These are phyloP conservation scores for Thunnus albacares DNA, from an alignment of 2,797 vertebrate species.

Conservation along the genomic window DNA sequence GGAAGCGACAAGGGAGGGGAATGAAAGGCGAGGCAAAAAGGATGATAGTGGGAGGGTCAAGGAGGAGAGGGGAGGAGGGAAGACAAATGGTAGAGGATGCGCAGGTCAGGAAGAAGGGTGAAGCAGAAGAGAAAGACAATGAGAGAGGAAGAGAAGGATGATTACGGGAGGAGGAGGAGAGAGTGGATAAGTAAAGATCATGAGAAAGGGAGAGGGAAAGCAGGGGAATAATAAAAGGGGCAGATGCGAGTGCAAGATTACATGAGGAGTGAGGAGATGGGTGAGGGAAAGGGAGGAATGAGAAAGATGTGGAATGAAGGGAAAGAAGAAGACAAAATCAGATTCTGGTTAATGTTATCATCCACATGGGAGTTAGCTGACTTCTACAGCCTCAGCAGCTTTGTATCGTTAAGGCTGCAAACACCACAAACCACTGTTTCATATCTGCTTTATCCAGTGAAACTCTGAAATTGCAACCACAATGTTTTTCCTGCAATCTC, in stretches of 20 bases:
- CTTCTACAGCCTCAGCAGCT: slow-evolving; percentile 6
- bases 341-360: slow-evolving; percentile 37
- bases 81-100: slow-evolving; percentile 29
- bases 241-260: slow-evolving; percentile 12
- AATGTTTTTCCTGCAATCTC: slow-evolving; percentile 34
- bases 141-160: not conserved
- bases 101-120: slow-evolving; percentile 35
- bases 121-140: slow-evolving; percentile 4
- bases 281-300: not conserved
- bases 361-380: slow-evolving; percentile 33
- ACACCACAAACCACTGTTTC: slow-evolving; percentile 43
- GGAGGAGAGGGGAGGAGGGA: slow-evolving; percentile 45
- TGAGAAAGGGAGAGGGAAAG: slow-evolving; percentile 6
- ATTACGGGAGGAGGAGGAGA: slow-evolving; percentile 30
- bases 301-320: slow-evolving; percentile 12
- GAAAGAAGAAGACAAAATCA: slow-evolving; percentile 18
- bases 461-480: slow-evolving; percentile 43
- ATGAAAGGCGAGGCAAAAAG: slow-evolving; percentile 7
- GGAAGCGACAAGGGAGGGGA: slow-evolving; percentile 42
- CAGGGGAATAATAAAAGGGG: not conserved
- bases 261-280: not conserved
- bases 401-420: not conserved
- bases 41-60: slow-evolving; percentile 67
- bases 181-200: not conserved
- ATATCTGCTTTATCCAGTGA: slow-evolving; percentile 31